These are phyloP conservation scores for Dicentrarchus labrax DNA, from an alignment of 2,113 vertebrate genomes.

Conservation along the genomic window DNA sequence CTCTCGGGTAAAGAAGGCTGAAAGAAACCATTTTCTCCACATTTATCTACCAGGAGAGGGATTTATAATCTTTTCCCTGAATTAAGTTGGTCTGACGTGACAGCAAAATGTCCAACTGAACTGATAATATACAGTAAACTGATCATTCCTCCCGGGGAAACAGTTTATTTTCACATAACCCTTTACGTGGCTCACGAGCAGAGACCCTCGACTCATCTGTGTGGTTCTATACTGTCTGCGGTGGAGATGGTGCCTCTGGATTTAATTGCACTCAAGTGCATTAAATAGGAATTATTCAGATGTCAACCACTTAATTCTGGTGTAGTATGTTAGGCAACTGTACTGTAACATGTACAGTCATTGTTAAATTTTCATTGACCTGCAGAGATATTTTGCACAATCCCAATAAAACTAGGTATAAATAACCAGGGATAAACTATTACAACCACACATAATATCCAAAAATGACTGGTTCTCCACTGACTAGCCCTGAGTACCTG, in stretches of 20 bases:
- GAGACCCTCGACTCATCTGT: not conserved
- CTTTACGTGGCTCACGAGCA: slow-evolving; percentile 5
- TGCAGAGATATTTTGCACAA: not conserved
- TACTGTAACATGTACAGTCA: not conserved
- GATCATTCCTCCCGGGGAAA: not conserved
- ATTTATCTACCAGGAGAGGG: not conserved
- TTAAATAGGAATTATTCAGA: slow-evolving; percentile 5
- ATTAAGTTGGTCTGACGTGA: not conserved
- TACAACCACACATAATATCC: slow-evolving; percentile 5
- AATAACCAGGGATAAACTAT: slow-evolving; percentile 8
- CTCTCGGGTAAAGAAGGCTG: not conserved
- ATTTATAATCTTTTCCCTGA: slow-evolving; percentile 19
- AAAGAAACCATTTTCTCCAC: slow-evolving; percentile 18
- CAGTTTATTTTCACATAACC: slow-evolving; percentile 15
- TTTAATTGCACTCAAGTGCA: slow-evolving; percentile 13
- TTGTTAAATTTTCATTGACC: not conserved
- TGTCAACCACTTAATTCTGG: not conserved
- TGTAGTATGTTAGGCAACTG: not conserved
- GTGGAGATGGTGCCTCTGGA: not conserved
- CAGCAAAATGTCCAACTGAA: slow-evolving; percentile 2
- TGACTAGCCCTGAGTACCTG: slow-evolving; percentile 16
- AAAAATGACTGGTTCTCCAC: slow-evolving; percentile 3
- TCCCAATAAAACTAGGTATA: slow-evolving; percentile 5
- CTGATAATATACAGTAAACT: not conserved
- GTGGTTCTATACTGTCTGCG: not conserved